These are phyloP conservation scores for Holothuria leucospilota DNA, from an alignment of 53 echinoderm and acorn worm species.

Conservation along the genomic window DNA sequence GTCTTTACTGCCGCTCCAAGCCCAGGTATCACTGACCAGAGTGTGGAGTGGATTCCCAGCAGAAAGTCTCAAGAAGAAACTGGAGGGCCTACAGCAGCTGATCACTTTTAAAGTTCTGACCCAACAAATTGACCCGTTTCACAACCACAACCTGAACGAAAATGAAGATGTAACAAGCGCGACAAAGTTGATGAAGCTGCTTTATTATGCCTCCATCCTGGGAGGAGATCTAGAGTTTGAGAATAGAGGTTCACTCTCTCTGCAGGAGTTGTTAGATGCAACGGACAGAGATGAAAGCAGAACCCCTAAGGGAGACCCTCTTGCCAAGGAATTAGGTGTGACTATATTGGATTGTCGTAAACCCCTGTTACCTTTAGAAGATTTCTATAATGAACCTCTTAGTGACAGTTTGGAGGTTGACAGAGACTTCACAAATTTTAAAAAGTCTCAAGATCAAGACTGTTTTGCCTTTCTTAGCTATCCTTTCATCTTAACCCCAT, in stretches of 20 bases:
- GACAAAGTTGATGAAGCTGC: conserved; percentile 86
- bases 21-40: conserved; percentile 75
- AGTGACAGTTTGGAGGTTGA: conserved; percentile 90
- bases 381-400: conserved; percentile 97
- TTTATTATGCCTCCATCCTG: conserved; percentile 91
- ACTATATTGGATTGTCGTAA: conserved; percentile 72
- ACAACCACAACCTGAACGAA: conserved; percentile 68
- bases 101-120: conserved; percentile 92
- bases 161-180: conserved; percentile 78
- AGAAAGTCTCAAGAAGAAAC: conserved; percentile 80
- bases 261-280: conserved; percentile 69
- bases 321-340: conserved; percentile 76
- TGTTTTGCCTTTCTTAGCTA: conserved; percentile 93
- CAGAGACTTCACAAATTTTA: conserved; percentile 89
- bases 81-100: conserved; percentile 92
- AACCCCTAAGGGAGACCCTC: conserved; percentile 75
- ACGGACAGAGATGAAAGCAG: conserved; percentile 74
- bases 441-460: conserved; percentile 72
- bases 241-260: conserved; percentile 39
- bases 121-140: conserved; percentile 68
- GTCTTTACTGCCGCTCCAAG: conserved; percentile 75
- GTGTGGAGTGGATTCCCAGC: conserved; percentile 81
- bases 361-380: conserved; percentile 85
- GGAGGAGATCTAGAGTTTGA: conserved; percentile 74
- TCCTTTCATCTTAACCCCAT: conserved; percentile 87